A percentile compares a stretch with the other conserved stretches of the same genome.
phyloP scores from a whole-genome alignment of 2,888 invertebrate species.

The Limenitis camilla region DNA sequence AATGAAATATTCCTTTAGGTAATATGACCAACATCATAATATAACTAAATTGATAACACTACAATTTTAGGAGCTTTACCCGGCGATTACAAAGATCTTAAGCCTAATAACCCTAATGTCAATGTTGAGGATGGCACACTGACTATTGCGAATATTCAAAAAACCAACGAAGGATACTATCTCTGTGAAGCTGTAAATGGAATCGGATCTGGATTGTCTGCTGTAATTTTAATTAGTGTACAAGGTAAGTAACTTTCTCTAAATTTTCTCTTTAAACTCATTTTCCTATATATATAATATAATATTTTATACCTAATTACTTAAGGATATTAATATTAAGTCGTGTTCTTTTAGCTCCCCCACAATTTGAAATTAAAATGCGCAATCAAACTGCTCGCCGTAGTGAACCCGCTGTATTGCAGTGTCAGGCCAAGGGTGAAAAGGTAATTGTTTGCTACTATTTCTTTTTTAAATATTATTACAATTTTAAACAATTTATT shows the following conservation, averaged over 20 bases:
- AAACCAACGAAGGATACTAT: constrained; percentile 95
- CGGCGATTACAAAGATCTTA: constrained; percentile 94
- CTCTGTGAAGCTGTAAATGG: constrained; percentile 97
- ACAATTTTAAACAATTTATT: too few species aligned
- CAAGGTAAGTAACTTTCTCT: constrained; percentile 78
- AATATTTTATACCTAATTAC: neutral
- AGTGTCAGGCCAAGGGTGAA: constrained; percentile 95
- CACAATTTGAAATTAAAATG: constrained; percentile 89
- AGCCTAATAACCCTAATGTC: constrained; percentile 91
- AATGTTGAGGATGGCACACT: constrained; percentile 96
- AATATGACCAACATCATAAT: neutral
- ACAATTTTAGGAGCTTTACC: constrained; percentile 83
- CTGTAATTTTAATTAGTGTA: constrained; percentile 93
- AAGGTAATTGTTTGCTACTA: constrained; percentile 63
- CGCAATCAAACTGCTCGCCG: constrained; percentile 93
- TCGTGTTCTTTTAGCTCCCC: constrained; percentile 10
- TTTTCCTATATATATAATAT: neutral
- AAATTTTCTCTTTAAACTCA: neutral
- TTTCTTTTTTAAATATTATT: too few species aligned
- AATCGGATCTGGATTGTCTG: constrained; percentile 95
- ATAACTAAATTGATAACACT: neutral
- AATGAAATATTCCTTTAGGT: neutral
- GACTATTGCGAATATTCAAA: constrained; percentile 91
- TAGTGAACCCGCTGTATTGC: constrained; percentile 91
- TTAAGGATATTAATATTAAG: too few species aligned